Base-by-base conservation (phyloP, 2,888 invertebrate genomes). In the Ennomos fuscantarius region DNA sequence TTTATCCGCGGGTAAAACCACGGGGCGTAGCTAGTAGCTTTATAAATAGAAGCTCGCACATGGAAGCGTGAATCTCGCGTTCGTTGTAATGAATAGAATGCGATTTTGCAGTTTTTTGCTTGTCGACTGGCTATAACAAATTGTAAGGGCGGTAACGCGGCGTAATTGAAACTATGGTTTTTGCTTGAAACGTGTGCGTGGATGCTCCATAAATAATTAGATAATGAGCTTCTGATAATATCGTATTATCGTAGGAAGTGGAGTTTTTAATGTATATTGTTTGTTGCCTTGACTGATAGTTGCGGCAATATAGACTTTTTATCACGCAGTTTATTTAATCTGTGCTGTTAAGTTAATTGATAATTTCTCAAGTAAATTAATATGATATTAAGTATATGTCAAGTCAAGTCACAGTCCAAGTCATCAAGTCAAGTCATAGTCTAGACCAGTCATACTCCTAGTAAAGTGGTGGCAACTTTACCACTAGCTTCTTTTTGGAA, bases 111-210 rank as follows among this genome's bases (percentile, higher is more conserved):
- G 34, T 42, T 65, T 67, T 67, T 67, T 65, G 51, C 54, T 40
- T 42, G 49, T 37, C 13, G 50, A 51, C 48, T 35, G 46, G 57
- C 13, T 48, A 50, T 51, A 63, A 68, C 63, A 68, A 68, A 66
- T 68, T 68, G 63, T 63, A 59, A 66, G 66, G 68, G 68, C 65
- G 68, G 67, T 37, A 63, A 59, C 58, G 57, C 43, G 46, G 34
- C 56, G 63, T 62, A 68, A 68, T 66, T 66, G 65, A 68, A 60
- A 66, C 63, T 58, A 62, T 65, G 61, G 63, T 66, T 68, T 68
- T 68, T 68, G 56, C 56, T 24, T 11, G 51, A 50, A 49, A 37
- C 52, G 62, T 55, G 64, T 58, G 64, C 62, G 59, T 60, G 60
- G 58, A 55, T 58, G 54, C 62, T 59, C 62, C 57, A 62, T 62